Evolutionary conservation across 2,113 vertebrate genomes (phyloP).

Genomic region (Maccullochella peelii): DNA sequence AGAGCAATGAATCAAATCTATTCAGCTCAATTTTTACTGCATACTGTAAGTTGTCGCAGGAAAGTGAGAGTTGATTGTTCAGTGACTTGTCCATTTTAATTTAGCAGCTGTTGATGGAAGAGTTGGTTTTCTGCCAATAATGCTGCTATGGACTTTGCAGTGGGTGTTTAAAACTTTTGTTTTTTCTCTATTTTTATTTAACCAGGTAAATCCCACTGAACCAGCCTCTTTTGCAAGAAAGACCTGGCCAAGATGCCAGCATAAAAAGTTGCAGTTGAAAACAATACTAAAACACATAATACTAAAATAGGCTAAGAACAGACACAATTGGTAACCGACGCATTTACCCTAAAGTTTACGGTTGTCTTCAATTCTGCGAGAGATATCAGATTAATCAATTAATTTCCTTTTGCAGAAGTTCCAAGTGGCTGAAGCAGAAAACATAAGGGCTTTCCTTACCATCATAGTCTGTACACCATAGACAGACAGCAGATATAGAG

Average conservation of each 20-base stretch:
- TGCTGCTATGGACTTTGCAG: background rate
- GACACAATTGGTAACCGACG: background rate
- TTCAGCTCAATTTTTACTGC: slow-evolving; percentile 14
- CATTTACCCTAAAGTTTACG: background rate
- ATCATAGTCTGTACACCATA: background rate
- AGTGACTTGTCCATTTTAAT: slow-evolving; percentile 5
- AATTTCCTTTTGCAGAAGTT: background rate
- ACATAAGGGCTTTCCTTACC: background rate
- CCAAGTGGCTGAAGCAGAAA: background rate
- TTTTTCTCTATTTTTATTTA: background rate
- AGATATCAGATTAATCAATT: background rate
- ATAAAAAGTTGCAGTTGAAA: background rate
- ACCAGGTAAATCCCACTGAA: background rate
- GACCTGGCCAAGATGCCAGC: background rate
- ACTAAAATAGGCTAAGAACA: background rate
- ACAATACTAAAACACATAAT: background rate
- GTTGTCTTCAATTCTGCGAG: background rate
- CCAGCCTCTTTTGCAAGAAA: background rate
- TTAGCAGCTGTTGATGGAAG: background rate
- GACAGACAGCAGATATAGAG: background rate
- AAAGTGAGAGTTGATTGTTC: background rate
- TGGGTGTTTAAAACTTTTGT: background rate
- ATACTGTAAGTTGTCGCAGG: background rate
- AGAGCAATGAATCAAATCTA: slow-evolving; percentile 34
- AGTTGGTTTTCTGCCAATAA: background rate